Base-by-base conservation (phyloP, 2,113 vertebrate genomes). In the Syrmaticus mikado region DNA sequence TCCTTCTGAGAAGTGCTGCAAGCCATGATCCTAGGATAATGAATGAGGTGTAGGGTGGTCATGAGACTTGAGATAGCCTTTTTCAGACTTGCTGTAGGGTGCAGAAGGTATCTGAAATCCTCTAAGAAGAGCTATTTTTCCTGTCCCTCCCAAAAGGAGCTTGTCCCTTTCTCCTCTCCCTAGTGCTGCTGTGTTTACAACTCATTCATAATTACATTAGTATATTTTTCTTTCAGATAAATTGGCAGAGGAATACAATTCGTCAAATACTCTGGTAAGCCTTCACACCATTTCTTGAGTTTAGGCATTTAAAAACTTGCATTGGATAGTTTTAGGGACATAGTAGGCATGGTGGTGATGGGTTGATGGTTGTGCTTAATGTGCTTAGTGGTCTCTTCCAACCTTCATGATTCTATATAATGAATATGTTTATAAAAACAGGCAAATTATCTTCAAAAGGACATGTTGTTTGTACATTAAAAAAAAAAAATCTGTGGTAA, bases 211-310 rank as follows among this genome's bases (percentile, higher is more conserved):
- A n/a, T 1, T 3, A 4, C 11, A 6, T 46, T 61, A 8, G 25
- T 46, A 5, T 76, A 28, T 87, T 7, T 90, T 67, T 81, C 93
- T 96, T 97, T n/a, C 97, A 99, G 99, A 99, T 98, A 99, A 99
- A 96, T 98, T 96, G 36, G 70, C 97, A 9, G 99, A 99, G 43
- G 98, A 98, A 78, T 99, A 98, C 95, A 98, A 90, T 94, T 98
- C 99, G 53, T 98, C 98, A 60, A 98, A 98, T 66, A 97, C 97
- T 1, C 89, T 98, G 97, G 99, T 99, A 98, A 99, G 99, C 80
- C 30, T 83, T 88, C 36, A 14, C 10, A 18, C 88, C 57, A 41
- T 50, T 36, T 38, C 62, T 76, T 0, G 2, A 45, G 10, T 34
- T 7, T 76, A n/a, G 36, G 13, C n/a, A 65, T 82, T 87, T 52